Evolutionary conservation across 2,797 vertebrate species (phyloP).

Genomic region (Muscicapa striata): DNA sequence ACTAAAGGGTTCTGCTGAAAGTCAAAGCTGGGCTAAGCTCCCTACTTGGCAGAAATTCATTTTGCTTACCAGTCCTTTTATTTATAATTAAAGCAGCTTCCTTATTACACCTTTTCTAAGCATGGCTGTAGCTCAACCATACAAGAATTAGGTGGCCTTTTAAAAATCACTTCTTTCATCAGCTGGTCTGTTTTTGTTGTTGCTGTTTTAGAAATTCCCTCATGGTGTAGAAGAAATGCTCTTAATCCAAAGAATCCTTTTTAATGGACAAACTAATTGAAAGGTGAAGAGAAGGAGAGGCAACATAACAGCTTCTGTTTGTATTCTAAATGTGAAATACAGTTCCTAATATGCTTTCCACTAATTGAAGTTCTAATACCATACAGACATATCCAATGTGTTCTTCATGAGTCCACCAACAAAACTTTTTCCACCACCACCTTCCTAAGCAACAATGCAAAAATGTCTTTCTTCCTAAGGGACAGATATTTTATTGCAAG

Average conservation of each 20-base stretch:
- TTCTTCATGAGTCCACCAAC: conserved; percentile 47
- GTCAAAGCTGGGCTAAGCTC: not conserved
- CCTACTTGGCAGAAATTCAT: not conserved
- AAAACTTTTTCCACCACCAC: not conserved
- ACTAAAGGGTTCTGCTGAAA: not conserved
- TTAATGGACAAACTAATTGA: not conserved
- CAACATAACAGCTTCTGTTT: not conserved
- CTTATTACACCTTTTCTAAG: not conserved
- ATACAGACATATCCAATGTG: conserved; percentile 3
- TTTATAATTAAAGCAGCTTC: conserved; percentile 21
- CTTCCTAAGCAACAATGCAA: conserved; percentile 40
- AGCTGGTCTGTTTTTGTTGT: not conserved
- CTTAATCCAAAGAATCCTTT: not conserved
- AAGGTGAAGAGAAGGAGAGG: not conserved
- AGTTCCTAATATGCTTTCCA: conserved; percentile 24
- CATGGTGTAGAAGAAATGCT: not conserved
- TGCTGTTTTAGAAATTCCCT: conserved; percentile 24
- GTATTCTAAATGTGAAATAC: conserved; percentile 25
- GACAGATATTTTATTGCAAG: conserved; percentile 57
- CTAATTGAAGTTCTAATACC: conserved; percentile 25
- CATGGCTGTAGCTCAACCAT: not conserved
- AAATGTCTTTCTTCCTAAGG: not conserved
- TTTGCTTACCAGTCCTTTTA: not conserved
- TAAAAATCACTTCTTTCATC: not conserved
- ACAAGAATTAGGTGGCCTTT: not conserved